Conservation (phyloP, 2,888 invertebrate genomes). For the Drosophila quinaria region DNA sequence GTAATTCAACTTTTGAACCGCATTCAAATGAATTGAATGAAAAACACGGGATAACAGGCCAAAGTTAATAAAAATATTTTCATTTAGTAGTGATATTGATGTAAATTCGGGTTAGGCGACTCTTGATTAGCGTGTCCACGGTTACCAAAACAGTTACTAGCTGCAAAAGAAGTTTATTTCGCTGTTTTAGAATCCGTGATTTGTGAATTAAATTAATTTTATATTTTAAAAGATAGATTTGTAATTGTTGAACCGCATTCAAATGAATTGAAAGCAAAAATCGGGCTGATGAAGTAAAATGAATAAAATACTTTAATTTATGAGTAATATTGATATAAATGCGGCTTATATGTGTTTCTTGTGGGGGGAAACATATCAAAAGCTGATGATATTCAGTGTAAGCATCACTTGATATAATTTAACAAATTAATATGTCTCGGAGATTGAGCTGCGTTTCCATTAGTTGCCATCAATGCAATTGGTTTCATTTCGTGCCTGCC, state of each 20-base stretch:
- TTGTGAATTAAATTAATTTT: conserved; percentile 17
- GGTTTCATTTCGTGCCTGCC: conserved; percentile 70
- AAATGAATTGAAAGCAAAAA: conserved; percentile 37
- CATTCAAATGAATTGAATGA: conserved; percentile 32
- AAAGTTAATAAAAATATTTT: conserved; percentile 40
- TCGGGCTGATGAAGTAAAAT: conserved; percentile 25
- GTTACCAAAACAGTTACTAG: background rate
- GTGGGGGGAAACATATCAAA: background rate
- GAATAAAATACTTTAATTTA: conserved; percentile 40
- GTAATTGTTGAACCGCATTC: conserved; percentile 16
- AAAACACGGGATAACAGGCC: conserved; percentile 27
- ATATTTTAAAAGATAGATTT: conserved; percentile 4
- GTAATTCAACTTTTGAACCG: conserved; percentile 17
- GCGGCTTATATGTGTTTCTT: conserved; percentile 11
- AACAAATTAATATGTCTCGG: conserved; percentile 34
- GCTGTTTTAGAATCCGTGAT: conserved; percentile 18
- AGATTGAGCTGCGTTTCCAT: conserved; percentile 19
- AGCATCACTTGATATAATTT: conserved; percentile 35
- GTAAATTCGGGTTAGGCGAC: conserved; percentile 23
- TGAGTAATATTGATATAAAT: conserved; percentile 22
- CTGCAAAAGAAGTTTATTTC: background rate
- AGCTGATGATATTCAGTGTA: background rate
- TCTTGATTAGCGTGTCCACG: conserved; percentile 41
- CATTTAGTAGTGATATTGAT: conserved; percentile 23
- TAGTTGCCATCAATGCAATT: conserved; percentile 57